Evolutionary conservation across 2,888 invertebrate genomes (phyloP).

Genomic region (Lepidochrysops patricia): DNA sequence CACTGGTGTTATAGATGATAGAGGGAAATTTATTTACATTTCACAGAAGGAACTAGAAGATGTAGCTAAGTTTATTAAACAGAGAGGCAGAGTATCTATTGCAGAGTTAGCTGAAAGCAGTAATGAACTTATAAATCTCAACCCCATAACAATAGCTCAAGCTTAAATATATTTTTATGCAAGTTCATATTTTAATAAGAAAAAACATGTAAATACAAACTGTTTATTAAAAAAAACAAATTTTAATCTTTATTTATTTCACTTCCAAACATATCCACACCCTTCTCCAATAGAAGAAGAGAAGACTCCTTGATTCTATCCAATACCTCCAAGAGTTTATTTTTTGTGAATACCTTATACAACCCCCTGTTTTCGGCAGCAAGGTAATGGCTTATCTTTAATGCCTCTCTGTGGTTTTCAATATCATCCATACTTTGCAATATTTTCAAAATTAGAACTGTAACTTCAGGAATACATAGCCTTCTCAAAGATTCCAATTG

Average conservation of each 20-base stretch:
- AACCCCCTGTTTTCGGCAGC: constrained; percentile 85
- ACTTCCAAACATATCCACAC: constrained; percentile 89
- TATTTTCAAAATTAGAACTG: constrained; percentile 84
- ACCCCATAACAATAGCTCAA: constrained; percentile 62
- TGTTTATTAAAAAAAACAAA: constrained; percentile 35
- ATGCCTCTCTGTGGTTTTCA: constrained; percentile 79
- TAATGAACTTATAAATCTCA: constrained; percentile 91
- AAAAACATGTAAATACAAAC: constrained; percentile 35
- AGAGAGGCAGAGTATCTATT: constrained; percentile 95
- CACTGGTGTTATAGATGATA: constrained; percentile 98
- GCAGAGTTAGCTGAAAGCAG: constrained; percentile 95
- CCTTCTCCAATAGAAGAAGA: constrained; percentile 81
- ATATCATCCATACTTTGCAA: constrained; percentile 84
- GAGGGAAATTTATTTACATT: constrained; percentile 99
- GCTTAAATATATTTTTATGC: constrained; percentile 9
- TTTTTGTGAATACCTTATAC: constrained; percentile 87
- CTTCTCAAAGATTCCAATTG: constrained; percentile 85
- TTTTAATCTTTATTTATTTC: constrained; percentile 50
- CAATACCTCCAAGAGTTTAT: constrained; percentile 83
- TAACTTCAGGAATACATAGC: constrained; percentile 89
- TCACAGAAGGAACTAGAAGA: constrained; percentile 91
- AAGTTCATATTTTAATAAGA: constrained; percentile 24
- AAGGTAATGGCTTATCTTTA: constrained; percentile 84
- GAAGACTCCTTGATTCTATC: constrained; percentile 86
- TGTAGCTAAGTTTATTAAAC: constrained; percentile 96